Conservation (phyloP, 1,140 invertebrate genomes). For the Papilio xuthus region DNA sequence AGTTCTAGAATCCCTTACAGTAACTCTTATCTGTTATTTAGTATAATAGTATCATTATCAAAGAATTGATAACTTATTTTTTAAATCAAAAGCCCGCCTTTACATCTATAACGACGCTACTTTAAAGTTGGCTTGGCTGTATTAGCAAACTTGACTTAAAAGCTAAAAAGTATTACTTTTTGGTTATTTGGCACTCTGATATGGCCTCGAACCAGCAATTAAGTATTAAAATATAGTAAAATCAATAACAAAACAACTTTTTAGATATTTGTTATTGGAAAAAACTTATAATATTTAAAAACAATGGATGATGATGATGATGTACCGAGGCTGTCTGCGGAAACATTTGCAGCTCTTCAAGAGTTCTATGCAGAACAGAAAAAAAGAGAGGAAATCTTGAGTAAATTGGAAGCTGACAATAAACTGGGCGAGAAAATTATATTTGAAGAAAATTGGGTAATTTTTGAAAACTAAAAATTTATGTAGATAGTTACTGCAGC, state of each 20-base stretch:
- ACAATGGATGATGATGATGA: constrained; percentile 84
- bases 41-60: background rate
- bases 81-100: background rate
- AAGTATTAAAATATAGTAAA: background rate
- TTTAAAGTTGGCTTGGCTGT: background rate
- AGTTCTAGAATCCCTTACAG: background rate
- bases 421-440: constrained; percentile 80
- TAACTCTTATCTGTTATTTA: background rate
- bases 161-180: too few relatives aligned
- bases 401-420: constrained; percentile 71
- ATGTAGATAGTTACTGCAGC: background rate
- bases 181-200: too few relatives aligned
- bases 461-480: constrained; percentile 41
- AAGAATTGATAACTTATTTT: constrained; percentile 12
- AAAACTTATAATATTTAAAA: background rate
- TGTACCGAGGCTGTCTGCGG: constrained; percentile 84
- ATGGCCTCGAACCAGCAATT: background rate
- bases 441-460: constrained; percentile 94
- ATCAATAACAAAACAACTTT: too few relatives aligned
- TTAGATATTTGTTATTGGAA: background rate
- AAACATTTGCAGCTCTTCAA: constrained; percentile 89
- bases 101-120: background rate
- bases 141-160: background rate
- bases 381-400: constrained; percentile 82
- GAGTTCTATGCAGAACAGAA: constrained; percentile 91